These are phyloP conservation scores for Prionace glauca DNA, from an alignment of 2,797 vertebrate genomes.

Conservation along the genomic window DNA sequence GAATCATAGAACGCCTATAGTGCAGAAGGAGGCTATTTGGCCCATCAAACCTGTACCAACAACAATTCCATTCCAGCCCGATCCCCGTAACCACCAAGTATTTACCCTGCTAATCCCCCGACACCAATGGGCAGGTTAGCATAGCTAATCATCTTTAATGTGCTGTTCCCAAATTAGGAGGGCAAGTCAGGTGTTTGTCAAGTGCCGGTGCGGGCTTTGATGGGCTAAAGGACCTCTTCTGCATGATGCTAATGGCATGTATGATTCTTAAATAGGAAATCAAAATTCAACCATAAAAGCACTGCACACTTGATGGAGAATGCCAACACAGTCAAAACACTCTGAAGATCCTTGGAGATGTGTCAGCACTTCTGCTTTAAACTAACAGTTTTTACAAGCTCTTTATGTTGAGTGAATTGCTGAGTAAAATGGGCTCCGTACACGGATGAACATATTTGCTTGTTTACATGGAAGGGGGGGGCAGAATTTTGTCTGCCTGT, in stretches of 20 bases:
- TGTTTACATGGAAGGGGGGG: neutral
- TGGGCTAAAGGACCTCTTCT: too few species aligned
- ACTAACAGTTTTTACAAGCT: neutral
- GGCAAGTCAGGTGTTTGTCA: too few species aligned
- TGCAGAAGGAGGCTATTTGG: too few species aligned
- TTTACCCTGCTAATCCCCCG: too few species aligned
- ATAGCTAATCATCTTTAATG: too few species aligned
- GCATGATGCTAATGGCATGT: neutral
- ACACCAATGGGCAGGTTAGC: too few species aligned
- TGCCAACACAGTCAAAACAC: neutral
- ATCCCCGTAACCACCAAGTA: too few species aligned
- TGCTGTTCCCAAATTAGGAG: too few species aligned
- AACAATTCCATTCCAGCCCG: too few species aligned
- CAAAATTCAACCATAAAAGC: neutral
- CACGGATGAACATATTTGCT: neutral
- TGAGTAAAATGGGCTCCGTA: neutral
- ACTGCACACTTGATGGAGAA: neutral
- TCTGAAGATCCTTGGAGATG: neutral
- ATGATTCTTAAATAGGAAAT: neutral
- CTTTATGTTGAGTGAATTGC: neutral
- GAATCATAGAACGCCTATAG: too few species aligned
- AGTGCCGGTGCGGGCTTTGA: too few species aligned
- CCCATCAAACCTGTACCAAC: too few species aligned
- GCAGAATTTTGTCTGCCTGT: neutral
- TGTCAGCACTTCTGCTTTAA: neutral